Evolutionary conservation across 1,140 invertebrate genomes (phyloP), one percentile per base, ranked within the genome.

Genomic region (Tetraneura akinire): DNA sequence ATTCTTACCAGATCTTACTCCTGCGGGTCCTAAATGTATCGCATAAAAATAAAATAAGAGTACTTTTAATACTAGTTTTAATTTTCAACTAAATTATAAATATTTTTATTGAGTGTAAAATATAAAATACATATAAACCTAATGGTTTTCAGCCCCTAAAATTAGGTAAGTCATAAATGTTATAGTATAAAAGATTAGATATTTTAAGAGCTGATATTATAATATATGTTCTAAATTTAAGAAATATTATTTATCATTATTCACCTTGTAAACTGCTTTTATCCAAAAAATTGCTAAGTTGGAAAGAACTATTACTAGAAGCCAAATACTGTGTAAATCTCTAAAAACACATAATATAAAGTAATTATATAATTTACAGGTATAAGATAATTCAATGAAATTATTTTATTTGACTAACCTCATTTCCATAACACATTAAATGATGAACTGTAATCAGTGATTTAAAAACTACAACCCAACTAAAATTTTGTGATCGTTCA

Each of bases 301-400:
- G 97, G 90, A 99, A 98, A 84, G 95, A 96, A 86, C 96, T 98
- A 89, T 99, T 99, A 88, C 96, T 98, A 82, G 97, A 99, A 76
- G 98, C 98, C 86, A 99, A 89, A 88, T 98, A 99, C 89, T 99
- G 98, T 86, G 96, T 98, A 87, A 99, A 99, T 86, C 98, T 92
- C 96, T 99, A 91, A 82, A 93, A 92, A 85, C 83, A 87, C 86
- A 83, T 86, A 86, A 85, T 37, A 8, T 37, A 4, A 37, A 4
- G 32, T 37, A 37, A 8, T 37, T 4, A 37, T 37, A 4, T 37
- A 81, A 80, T 47, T 83, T 73, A 14, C 53, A 49, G 21, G 51
- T 42, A 78, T n/a, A n/a, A 18, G 14, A 10, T 3, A 45, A 76
- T 32, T 16, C 0, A 42, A 78, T 26, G 29, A 29, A n/a, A 71